Base-by-base conservation (phyloP, 64 coral and sea anemone genomes). In the Dendrophyllia cribrosa region DNA sequence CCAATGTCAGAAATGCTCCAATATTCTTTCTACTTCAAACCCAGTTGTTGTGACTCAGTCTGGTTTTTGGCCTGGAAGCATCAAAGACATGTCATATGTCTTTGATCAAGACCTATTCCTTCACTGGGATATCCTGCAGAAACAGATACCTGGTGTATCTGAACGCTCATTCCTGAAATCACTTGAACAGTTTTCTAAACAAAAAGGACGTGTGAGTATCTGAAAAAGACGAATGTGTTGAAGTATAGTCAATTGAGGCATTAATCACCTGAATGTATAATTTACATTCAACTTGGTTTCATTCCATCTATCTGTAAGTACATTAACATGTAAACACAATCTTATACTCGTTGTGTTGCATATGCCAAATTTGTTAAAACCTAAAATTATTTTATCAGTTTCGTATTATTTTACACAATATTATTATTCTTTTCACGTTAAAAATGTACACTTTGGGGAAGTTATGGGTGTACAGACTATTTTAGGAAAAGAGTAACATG, bases 41-140 rank as follows among this genome's bases (percentile, higher is more conserved):
- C 89, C 94, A 87, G 7, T 72, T 12, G 63, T 91, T 23, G 52
- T 95, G 15, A 67, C 78, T 49, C 83, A 91, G 66, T 58, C 78
- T 72, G 88, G 94, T 2, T 88, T 74, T 82, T 91, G 89, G 94
- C 93, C 93, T 21, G 93, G 88, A 63, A 95, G 93, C 63, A 74
- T 87, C 13, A 53, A 49, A 19, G 61, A 75, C 65, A 67, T 88
- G 44, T 53, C 43, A 17, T 88, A 95, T 82, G 76, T 72, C 12
- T 95, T 95, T 75, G 65, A 97, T 63, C 91, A 90, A 60, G 76
- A 82, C 46, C 45, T 91, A 61, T 88, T 97, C 52, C 7, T 55
- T 21, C 80, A 87, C 91, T 97, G 95, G 91, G 66, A 93, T 55
- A 78, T 86, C 34, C 20, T 97, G 15, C 91, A 93, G 69, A 93